phyloP scores from a whole-genome alignment of 1,140 invertebrate species.

The Vollenhovia emeryi region DNA sequence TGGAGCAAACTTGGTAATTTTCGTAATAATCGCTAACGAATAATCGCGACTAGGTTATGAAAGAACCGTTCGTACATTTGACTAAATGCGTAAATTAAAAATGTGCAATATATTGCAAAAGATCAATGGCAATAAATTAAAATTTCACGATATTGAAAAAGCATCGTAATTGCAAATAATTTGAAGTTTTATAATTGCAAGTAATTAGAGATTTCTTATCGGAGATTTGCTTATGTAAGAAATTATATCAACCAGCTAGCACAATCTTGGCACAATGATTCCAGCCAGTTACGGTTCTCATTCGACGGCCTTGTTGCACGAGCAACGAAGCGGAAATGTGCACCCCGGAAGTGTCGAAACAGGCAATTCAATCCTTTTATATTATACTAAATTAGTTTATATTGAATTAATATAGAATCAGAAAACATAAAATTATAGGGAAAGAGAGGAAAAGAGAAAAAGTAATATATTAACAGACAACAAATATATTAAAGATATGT shows the following conservation, averaged over 20 bases:
- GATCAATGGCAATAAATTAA: not conserved
- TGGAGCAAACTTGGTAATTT: constrained; percentile 71
- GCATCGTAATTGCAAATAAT: not conserved
- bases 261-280: constrained; percentile 49
- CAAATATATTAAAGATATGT: not conserved
- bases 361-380: constrained; percentile 68
- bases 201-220: constrained; percentile 15
- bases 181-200: not conserved
- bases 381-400: not conserved
- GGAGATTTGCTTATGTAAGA: constrained; percentile 19
- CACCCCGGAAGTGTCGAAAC: constrained; percentile 65
- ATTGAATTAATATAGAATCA: not conserved
- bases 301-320: constrained; percentile 73
- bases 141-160: not conserved
- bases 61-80: not conserved
- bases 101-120: not conserved
- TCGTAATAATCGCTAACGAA: not conserved
- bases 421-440: not conserved
- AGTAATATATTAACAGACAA: not conserved
- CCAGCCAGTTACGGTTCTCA: constrained; percentile 70
- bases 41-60: not conserved
- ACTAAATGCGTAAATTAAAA: not conserved
- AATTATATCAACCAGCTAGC: constrained; percentile 5
- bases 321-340: constrained; percentile 68
- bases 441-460: not conserved